Conservation (phyloP, 2,113 vertebrate species). For the Myotis brandtii region DNA sequence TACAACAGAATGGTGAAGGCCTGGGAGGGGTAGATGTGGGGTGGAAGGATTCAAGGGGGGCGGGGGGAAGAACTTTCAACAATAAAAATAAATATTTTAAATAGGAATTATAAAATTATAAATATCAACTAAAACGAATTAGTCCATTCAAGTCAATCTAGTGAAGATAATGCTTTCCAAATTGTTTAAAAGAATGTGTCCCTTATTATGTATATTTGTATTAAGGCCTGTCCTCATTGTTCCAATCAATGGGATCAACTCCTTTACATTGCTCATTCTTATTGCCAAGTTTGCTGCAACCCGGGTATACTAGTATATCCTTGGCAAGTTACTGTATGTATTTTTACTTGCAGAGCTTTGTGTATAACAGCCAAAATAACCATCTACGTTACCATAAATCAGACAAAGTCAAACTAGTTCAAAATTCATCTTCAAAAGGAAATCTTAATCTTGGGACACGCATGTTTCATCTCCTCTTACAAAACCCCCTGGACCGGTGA, state of each 20-base stretch:
- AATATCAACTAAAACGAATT: neutral
- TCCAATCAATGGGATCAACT: neutral
- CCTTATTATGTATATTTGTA: neutral
- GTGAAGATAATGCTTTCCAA: neutral
- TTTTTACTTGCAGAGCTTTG: constrained; percentile 9
- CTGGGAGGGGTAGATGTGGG: too few relatives aligned
- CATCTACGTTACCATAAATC: neutral
- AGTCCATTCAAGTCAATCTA: neutral
- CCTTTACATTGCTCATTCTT: neutral
- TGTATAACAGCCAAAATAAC: neutral
- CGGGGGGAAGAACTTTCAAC: too few relatives aligned
- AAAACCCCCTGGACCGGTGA: neutral
- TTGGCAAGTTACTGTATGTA: neutral
- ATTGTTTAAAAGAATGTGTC: neutral
- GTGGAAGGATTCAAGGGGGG: too few relatives aligned
- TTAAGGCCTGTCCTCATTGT: neutral
- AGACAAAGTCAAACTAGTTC: neutral
- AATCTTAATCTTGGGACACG: neutral
- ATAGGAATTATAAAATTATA: constrained; percentile 25
- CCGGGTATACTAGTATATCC: neutral
- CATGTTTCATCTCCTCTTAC: neutral
- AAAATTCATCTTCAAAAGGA: neutral
- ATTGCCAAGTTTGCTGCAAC: neutral
- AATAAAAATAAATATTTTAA: too few relatives aligned
- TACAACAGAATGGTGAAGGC: neutral